Percentiles rank a stretch among this genome's conserved stretches.
Evolutionary conservation across 2,113 vertebrate genomes (phyloP).

Genomic region (Sturnus vulgaris): DNA sequence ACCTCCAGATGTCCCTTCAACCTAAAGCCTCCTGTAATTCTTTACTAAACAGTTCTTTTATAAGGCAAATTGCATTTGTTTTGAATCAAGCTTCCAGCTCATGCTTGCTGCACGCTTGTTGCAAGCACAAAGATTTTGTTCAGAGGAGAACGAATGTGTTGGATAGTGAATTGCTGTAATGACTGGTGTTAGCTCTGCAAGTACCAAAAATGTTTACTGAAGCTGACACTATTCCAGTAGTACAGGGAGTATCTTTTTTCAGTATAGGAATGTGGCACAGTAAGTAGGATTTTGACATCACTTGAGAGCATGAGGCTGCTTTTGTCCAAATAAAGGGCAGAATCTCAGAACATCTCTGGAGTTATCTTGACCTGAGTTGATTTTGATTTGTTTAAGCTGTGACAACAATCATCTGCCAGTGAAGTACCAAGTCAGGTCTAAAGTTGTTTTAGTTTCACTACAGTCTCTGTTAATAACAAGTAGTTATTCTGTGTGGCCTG

Average conservation of each 20-base stretch:
- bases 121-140: neutral
- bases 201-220: neutral
- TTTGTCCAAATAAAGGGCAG: rapidly evolving
- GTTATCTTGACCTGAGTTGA: neutral
- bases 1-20: neutral
- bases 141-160: rapidly evolving
- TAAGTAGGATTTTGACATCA: neutral
- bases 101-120: neutral
- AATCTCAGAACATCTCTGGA: neutral
- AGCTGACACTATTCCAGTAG: neutral
- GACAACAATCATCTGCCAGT: neutral
- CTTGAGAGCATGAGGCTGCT: neutral
- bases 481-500: neutral
- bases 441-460: neutral
- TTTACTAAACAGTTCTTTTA: neutral
- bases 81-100: neutral
- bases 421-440: neutral
- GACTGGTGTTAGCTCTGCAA: neutral
- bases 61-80: neutral
- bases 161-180: neutral
- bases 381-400: neutral
- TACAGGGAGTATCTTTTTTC: neutral
- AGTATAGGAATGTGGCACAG: neutral
- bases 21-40: neutral
- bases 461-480: neutral